Conservation (phyloP, 2,113 vertebrate species). For the Fregata magnificens region DNA sequence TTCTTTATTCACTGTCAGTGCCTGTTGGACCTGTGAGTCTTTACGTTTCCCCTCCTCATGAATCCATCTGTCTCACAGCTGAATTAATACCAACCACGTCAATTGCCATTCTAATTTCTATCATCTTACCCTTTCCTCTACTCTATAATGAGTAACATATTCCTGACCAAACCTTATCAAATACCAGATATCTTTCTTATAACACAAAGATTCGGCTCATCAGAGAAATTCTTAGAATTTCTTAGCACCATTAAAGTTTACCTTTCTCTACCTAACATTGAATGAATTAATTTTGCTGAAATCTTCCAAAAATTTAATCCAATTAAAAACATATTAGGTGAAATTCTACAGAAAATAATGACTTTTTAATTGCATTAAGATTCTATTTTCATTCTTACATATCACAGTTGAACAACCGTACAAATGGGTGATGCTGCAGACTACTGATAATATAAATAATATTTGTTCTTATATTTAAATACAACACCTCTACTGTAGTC, state of each 20-base stretch:
- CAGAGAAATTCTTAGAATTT: background rate
- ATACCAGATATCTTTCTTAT: background rate
- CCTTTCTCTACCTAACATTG: background rate
- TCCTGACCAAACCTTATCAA: background rate
- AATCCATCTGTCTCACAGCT: background rate
- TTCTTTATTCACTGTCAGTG: background rate
- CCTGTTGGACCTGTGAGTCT: background rate
- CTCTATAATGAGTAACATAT: rapidly evolving
- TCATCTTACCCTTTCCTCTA: background rate
- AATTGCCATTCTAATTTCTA: background rate
- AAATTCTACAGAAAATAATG: background rate
- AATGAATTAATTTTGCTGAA: background rate
- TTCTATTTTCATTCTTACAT: background rate
- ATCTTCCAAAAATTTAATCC: background rate
- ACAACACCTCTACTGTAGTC: background rate
- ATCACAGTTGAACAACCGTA: background rate
- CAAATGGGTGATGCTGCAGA: background rate
- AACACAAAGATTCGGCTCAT: background rate
- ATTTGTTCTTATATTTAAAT: background rate
- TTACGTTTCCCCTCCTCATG: background rate
- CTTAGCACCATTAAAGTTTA: background rate
- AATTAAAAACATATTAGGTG: background rate
- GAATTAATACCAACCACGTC: background rate
- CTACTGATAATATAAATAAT: background rate
- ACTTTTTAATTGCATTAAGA: background rate